Evolutionary conservation across 2,888 invertebrate species (phyloP).

Genomic region (Rotaria macrura): DNA sequence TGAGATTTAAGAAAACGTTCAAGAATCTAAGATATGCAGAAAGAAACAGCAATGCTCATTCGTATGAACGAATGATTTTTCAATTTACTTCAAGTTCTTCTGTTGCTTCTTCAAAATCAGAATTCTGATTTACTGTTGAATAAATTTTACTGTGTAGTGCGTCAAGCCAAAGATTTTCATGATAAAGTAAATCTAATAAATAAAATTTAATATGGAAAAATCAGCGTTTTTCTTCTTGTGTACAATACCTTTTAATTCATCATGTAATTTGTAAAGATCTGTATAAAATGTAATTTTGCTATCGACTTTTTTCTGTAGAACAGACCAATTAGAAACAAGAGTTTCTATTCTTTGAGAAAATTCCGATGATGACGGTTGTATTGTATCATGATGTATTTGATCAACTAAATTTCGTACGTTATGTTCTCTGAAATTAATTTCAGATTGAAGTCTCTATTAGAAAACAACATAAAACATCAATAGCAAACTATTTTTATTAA

Average conservation of each 20-base stretch:
- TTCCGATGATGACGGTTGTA: slow-evolving; percentile 49
- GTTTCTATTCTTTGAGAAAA: slow-evolving; percentile 39
- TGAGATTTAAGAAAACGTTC: slow-evolving; percentile 69
- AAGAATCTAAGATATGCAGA: slow-evolving; percentile 58
- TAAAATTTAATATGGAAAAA: neutral
- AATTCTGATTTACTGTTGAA: slow-evolving; percentile 60
- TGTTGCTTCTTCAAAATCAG: slow-evolving; percentile 81
- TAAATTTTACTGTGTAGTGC: slow-evolving; percentile 66
- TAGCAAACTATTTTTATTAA: too few species aligned
- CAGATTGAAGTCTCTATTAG: slow-evolving; percentile 63
- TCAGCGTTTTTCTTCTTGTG: too few species aligned
- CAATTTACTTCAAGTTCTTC: slow-evolving; percentile 73
- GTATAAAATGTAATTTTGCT: slow-evolving; percentile 40
- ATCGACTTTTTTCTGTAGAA: slow-evolving; percentile 41
- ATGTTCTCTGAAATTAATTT: slow-evolving; percentile 59
- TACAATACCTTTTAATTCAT: slow-evolving; percentile 40
- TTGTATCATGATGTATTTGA: slow-evolving; percentile 54
- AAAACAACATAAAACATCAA: too few species aligned
- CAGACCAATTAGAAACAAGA: slow-evolving; percentile 43
- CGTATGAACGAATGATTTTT: too few species aligned
- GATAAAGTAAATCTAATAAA: slow-evolving; percentile 62
- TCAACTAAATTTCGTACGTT: slow-evolving; percentile 60
- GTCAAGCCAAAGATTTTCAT: slow-evolving; percentile 69
- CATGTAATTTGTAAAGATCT: slow-evolving; percentile 29
- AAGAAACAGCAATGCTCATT: neutral